These are phyloP conservation scores for Sminthurides aquaticus DNA, from an alignment of 2,888 invertebrate species.

Conservation along the genomic window DNA sequence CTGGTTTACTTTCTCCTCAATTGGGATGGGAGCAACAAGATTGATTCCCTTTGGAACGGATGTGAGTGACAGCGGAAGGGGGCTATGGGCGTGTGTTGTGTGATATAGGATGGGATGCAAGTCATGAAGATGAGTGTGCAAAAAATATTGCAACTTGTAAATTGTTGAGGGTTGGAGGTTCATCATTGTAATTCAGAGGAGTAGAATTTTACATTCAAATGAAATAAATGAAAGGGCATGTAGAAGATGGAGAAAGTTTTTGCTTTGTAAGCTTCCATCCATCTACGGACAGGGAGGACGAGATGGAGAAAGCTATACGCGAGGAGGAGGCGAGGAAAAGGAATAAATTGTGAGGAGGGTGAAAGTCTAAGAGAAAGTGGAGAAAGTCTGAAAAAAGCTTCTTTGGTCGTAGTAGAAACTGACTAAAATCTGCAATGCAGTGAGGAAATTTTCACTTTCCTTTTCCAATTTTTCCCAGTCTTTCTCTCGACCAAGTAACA, in stretches of 20 bases:
- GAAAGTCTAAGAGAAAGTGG: too few relatives aligned
- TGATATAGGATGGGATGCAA: neutral
- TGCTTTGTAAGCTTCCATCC: neutral
- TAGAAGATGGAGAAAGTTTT: neutral
- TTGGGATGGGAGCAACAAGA: neutral
- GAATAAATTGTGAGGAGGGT: neutral
- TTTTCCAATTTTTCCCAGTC: slow-evolving; percentile 19
- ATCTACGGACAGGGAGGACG: too few relatives aligned
- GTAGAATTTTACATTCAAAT: too few relatives aligned
- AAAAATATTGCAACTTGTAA: neutral
- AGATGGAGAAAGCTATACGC: too few relatives aligned
- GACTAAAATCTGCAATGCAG: slow-evolving; percentile 42
- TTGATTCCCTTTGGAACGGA: neutral
- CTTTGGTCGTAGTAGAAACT: slow-evolving; percentile 10
- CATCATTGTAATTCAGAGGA: too few relatives aligned
- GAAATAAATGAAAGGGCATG: neutral
- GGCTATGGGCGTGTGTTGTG: too few relatives aligned
- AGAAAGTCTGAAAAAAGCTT: neutral
- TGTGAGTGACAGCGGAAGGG: neutral
- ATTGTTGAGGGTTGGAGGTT: too few relatives aligned
- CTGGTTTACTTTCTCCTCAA: too few relatives aligned
- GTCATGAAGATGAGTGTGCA: neutral
- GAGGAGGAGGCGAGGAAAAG: neutral
- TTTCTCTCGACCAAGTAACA: too few relatives aligned
- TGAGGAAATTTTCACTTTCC: slow-evolving; percentile 30